Evolutionary conservation across 2,113 vertebrate species (phyloP), one percentile per base, ranked within the genome.

Genomic region (Anas platyrhynchos): DNA sequence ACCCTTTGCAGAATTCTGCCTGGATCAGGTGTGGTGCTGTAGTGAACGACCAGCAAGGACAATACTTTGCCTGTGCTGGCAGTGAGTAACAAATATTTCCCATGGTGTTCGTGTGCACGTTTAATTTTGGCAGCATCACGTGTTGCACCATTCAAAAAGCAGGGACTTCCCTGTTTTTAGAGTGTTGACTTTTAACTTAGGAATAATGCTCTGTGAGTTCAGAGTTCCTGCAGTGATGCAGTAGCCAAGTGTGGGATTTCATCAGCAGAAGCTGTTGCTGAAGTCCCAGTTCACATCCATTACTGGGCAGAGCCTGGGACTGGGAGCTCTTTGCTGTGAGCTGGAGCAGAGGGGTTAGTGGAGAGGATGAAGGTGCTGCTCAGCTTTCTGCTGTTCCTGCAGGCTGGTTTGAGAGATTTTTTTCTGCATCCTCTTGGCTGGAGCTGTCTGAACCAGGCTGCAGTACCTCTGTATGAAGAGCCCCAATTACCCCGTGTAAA

Each of bases 21-120:
- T 3, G 46, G 2, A 17, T 4, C 12, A 21, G 58, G 38, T 58
- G 80, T 46, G 29, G 1, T 1, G 8, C 1, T 34, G 65, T 0
- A 3, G 59, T 13, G 16, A 63, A 29, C 11, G 74, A 21, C 59
- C 55, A 22, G n/a, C 0, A 5, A 56, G 80, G n/a, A n/a, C 38
- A 41, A 4, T 2, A 2, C 5, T 56, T 16, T 29, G 43, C 86
- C 14, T 22, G 23, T 21, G 26, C 68, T 52, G 77, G 25, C 59
- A 36, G 48, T 5, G 25, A 48, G 63, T 2, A 23, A 66, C 44
- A 31, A 21, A 11, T 10, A 6, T 46, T 63, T 58, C 36, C 67
- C 71, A 52, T 26, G 8, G 4, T 44, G 44, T 27, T 36, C 18
- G 77, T 61, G 22, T 56, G 68, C 82, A 62, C 25, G 73, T 83